Percentiles rank a stretch among this genome's conserved stretches.
Evolutionary conservation across 1,140 invertebrate species (phyloP).

Genomic region (Drosophila erecta): DNA sequence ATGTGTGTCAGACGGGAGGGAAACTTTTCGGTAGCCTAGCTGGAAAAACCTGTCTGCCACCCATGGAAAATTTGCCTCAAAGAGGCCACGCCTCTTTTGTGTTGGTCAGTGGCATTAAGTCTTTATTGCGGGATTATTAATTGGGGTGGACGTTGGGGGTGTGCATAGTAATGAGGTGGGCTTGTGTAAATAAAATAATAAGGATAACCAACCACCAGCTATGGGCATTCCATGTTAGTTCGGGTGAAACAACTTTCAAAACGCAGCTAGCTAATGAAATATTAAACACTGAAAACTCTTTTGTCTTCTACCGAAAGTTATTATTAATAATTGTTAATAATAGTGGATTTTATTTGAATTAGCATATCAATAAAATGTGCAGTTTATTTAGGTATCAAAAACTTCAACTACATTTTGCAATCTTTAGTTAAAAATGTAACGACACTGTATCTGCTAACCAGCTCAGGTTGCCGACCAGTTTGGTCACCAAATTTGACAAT

Average conservation of each 20-base stretch:
- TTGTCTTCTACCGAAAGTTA: not conserved
- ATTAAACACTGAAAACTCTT: not conserved
- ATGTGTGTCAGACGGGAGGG: conserved; percentile 61
- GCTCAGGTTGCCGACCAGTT: not conserved
- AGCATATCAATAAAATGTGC: too few species aligned
- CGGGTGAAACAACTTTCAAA: conserved; percentile 63
- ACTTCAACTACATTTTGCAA: too few species aligned
- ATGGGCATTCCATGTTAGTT: not conserved
- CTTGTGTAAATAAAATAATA: conserved; percentile 24
- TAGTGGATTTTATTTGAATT: too few species aligned
- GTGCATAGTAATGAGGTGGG: conserved; percentile 43
- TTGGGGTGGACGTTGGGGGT: conserved; percentile 61
- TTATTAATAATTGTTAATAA: too few species aligned
- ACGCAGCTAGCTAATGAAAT: conserved; percentile 12
- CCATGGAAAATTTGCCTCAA: conserved; percentile 20
- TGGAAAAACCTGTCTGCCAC: conserved; percentile 46
- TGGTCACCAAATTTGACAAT: conserved; percentile 64
- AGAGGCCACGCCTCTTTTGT: conserved; percentile 60
- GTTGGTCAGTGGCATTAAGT: conserved; percentile 70
- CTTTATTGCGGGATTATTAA: conserved; percentile 68
- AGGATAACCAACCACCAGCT: conserved; percentile 25
- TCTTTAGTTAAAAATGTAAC: too few species aligned
- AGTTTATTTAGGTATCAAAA: too few species aligned
- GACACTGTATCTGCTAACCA: conserved; percentile 10
- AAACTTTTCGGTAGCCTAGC: conserved; percentile 53